These are phyloP conservation scores for Pangasius macronema DNA, from an alignment of 2,797 vertebrate genomes.

Conservation along the genomic window DNA sequence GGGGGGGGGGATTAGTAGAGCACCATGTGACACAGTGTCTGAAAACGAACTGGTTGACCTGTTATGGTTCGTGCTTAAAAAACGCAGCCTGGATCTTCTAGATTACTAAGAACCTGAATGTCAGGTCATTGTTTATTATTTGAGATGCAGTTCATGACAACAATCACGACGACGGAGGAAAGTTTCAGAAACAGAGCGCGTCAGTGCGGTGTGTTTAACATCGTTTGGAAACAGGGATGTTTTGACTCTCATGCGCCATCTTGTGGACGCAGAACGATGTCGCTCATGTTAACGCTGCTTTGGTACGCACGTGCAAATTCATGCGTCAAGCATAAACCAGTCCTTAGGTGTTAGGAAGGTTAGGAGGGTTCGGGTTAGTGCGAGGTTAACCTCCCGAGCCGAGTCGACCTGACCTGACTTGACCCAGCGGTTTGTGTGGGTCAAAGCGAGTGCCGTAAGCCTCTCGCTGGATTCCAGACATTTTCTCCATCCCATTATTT, in stretches of 20 bases:
- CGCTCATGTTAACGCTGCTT: background rate
- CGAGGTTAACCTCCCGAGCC: background rate
- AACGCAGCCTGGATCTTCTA: background rate
- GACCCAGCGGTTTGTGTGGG: background rate
- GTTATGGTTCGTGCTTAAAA: background rate
- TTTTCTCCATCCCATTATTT: slow-evolving; percentile 45
- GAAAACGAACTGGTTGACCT: background rate
- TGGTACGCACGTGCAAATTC: background rate
- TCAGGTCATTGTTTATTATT: background rate
- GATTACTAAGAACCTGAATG: background rate
- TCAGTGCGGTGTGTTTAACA: background rate
- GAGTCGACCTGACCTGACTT: background rate
- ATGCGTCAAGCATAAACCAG: background rate
- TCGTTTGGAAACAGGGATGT: background rate
- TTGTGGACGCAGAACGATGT: background rate
- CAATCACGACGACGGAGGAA: background rate
- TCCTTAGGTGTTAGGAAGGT: background rate
- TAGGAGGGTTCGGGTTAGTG: background rate
- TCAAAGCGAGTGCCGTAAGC: background rate
- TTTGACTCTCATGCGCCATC: background rate
- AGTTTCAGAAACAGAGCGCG: background rate
- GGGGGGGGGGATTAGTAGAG: background rate
- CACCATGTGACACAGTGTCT: background rate
- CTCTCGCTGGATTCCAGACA: slow-evolving; percentile 11
- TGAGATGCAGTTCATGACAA: background rate